These are phyloP conservation scores for Luscinia luscinia DNA, from an alignment of 2,797 vertebrate genomes.

Conservation along the genomic window DNA sequence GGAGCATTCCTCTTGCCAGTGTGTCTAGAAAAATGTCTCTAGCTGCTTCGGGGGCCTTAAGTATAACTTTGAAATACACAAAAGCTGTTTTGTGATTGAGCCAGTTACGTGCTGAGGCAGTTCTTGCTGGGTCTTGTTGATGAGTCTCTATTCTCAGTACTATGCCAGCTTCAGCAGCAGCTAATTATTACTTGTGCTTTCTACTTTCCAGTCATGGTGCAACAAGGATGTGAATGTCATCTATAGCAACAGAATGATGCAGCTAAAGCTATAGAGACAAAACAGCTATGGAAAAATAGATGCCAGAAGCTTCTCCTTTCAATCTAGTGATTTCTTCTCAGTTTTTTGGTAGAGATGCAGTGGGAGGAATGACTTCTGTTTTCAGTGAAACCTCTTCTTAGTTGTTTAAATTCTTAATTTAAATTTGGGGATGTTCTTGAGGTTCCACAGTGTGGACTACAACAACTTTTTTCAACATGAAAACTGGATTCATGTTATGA, in stretches of 20 bases:
- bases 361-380: background rate
- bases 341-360: background rate
- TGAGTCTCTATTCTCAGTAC: background rate
- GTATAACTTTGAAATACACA: background rate
- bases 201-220: background rate
- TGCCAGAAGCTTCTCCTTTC: background rate
- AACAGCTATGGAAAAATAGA: background rate
- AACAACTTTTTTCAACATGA: background rate
- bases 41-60: background rate
- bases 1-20: background rate
- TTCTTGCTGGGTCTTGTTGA: background rate
- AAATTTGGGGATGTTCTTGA: background rate
- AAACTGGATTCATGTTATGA: background rate
- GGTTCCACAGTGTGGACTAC: background rate
- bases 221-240: background rate
- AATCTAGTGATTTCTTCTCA: background rate
- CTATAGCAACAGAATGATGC: background rate
- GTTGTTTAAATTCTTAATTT: background rate
- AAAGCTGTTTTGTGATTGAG: background rate
- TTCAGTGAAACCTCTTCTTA: background rate
- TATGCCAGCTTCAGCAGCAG: background rate
- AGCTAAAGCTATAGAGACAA: background rate
- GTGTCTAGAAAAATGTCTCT: background rate
- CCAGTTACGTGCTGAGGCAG: background rate
- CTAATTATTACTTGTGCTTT: background rate